Base-by-base conservation (phyloP, 2,113 vertebrate genomes). In the Lampris incognitus region DNA sequence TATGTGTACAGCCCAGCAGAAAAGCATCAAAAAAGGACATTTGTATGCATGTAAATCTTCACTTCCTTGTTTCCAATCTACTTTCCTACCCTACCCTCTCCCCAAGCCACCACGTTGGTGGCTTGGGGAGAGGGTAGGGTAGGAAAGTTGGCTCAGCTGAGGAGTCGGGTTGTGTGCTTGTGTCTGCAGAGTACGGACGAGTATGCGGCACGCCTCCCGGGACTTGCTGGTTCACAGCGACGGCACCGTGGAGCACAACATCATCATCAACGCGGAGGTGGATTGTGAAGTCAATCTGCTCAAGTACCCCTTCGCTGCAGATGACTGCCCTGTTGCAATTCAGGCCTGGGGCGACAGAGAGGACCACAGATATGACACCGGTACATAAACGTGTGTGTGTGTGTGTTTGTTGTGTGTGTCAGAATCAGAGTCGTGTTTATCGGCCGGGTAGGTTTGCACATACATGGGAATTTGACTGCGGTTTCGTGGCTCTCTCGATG, bases 261-360 rank as follows among this genome's bases (percentile, higher is more conserved):
- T 93, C 62, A 61, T 81, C 51, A 72, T 94, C 9, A 84, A 64
- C 4, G 84, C 89, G 1, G 79, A 76, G 36, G 84, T 94, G 6
- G 60, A 83, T 83, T 95, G 93, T 59, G 88, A 87, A n/a, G 71
- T 95, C 77, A 93, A 95, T 76, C 79, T 94, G 9, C 92, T 93
- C 75, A 92, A 87, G 70, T 94, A 92, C 54, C 92, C 94, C 4
- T 94, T 91, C 3, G 86, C 89, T 13, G 5, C 0, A 7, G 93
- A 93, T 6, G 1, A 6, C 0, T 95, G 94, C 44, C 92, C 93
- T 1, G 85, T 94, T 3, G 87, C 85, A 1, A 67, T 95, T 66
- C 84, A 94, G 42, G 79, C 83, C 40, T 92, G 86, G 85, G n/a
- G 48, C 9, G 1, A 2, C 1, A 10, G 38, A 0, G 74, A 92